Conservation (phyloP, 1,140 invertebrate genomes). For the Neodiprion fabricii region DNA sequence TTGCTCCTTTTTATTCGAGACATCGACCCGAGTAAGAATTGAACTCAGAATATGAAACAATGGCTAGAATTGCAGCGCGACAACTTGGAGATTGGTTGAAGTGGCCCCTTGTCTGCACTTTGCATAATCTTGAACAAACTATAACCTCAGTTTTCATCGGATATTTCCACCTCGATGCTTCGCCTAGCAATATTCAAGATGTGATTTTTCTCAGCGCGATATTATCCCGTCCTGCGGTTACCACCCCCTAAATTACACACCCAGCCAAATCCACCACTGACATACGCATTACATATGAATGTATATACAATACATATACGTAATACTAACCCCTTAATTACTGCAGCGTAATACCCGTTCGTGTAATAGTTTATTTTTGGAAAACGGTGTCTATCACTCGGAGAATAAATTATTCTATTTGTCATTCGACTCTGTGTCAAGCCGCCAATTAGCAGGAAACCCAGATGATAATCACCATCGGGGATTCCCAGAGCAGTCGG, state of each 20-base stretch:
- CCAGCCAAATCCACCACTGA: no score
- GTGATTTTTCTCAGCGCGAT: background rate
- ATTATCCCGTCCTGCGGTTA: background rate
- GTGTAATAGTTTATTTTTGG: no score
- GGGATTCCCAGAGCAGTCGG: no score
- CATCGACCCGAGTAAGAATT: background rate
- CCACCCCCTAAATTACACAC: no score
- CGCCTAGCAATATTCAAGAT: background rate
- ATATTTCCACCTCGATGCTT: background rate
- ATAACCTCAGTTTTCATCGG: background rate
- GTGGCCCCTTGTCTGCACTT: slow-evolving; percentile 6
- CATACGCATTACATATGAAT: no score
- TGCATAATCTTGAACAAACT: slow-evolving; percentile 4
- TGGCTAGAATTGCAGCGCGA: background rate
- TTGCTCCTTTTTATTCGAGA: background rate
- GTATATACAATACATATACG: no score
- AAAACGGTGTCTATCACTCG: background rate
- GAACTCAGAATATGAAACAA: slow-evolving; percentile 1
- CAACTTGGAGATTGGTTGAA: background rate
- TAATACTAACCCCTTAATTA: no score
- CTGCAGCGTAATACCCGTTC: no score
- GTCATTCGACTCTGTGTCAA: no score
- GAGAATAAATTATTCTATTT: no score
- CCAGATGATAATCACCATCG: no score
- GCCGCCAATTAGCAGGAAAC: no score